Evolutionary conservation across 1,140 invertebrate genomes (phyloP), one percentile per base, ranked within the genome.

Genomic region (Drosophila quadrilineata): DNA sequence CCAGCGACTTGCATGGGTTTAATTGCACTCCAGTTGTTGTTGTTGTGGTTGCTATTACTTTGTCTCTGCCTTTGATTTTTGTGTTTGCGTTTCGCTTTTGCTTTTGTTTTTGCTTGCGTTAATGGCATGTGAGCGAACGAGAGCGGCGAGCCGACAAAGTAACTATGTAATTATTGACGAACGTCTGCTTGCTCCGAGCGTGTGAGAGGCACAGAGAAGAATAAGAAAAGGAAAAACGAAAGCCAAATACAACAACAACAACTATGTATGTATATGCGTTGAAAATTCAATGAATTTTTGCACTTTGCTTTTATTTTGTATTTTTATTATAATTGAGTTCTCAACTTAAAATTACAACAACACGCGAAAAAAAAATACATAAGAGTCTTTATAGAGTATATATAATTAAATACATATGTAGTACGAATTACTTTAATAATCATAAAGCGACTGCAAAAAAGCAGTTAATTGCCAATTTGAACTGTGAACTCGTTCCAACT

Each of bases 1-100:
- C 58, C 35, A 6, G 28, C 43, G 75, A 43, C 63, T 53, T 63
- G 58, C 53, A 76, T 76, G 62, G 76, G 77, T 54, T 80, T 82
- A 80, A 82, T 84, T 82, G 62, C 74, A 60, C 49, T 52, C 50
- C 68, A 50, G 56, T 38, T 66, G 56, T 46, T 53, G 16, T 41
- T 49, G 52, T 36, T 29, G 36, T 40, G 36, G 19, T 58, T 64
- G 56, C 14, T 14, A 19, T 46, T 28, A 36, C 33, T 48, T 41
- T 57, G 5, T 22, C 3, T 2, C 9, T 31, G 28, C 26, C 5
- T 24, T 48, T 31, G 8, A 36, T 10, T 3, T 26, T 29, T 19
- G 26, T 50, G 46, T 50, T 38, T 14, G 22, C 28, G 19, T 31
- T 60, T 29, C 57, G 49, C 40, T 75, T 67, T 60, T 26, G 62